Evolutionary conservation across 2,888 invertebrate genomes (phyloP).

Genomic region (Drosophila leonis): DNA sequence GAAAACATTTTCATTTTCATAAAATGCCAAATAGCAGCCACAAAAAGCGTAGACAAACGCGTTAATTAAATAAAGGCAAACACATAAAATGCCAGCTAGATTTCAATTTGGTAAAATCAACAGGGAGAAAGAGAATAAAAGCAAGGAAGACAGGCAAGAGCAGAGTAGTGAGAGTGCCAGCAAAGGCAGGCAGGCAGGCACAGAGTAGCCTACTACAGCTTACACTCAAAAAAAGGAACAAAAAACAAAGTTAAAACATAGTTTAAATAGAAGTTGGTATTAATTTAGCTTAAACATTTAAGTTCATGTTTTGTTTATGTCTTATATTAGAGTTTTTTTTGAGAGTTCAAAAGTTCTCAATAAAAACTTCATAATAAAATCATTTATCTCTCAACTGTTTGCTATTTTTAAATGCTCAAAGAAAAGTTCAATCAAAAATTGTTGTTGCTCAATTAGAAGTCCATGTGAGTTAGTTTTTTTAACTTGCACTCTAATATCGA

Average conservation of each 20-base stretch:
- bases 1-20: conserved; percentile 78
- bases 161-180: background rate
- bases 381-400: too few species aligned
- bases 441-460: too few species aligned
- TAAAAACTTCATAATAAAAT: too few species aligned
- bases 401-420: background rate
- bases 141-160: conserved; percentile 3
- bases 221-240: conserved; percentile 6
- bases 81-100: conserved; percentile 70
- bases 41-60: conserved; percentile 41
- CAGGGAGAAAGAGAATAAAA: background rate
- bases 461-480: too few species aligned
- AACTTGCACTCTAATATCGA: too few species aligned
- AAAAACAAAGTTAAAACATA: background rate
- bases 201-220: background rate
- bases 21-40: conserved; percentile 58
- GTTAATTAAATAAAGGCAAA: conserved; percentile 72
- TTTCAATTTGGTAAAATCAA: conserved; percentile 60
- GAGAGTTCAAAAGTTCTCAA: too few species aligned
- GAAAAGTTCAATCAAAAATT: too few species aligned
- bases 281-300: background rate
- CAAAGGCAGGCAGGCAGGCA: background rate
- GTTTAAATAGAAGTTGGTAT: background rate
- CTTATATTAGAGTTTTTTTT: too few species aligned
- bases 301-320: too few species aligned